Conservation (phyloP, 2,113 vertebrate species). For the Climacteris rufus region DNA sequence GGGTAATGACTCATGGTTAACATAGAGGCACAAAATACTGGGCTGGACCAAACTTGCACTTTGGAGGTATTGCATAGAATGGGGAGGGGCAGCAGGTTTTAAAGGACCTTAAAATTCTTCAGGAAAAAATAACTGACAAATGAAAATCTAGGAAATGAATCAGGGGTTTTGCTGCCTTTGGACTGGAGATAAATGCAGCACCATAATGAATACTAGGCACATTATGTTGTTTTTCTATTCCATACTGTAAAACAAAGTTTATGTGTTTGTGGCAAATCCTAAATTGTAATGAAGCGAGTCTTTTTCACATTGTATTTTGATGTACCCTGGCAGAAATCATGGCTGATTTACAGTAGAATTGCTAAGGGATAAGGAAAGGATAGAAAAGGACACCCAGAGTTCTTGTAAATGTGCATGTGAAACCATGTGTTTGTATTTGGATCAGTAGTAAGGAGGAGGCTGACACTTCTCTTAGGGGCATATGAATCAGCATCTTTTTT, state of each 20-base stretch:
- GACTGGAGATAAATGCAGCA: background rate
- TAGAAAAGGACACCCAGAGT: background rate
- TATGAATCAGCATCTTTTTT: background rate
- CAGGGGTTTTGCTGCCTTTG: background rate
- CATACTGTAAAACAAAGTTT: background rate
- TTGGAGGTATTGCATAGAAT: background rate
- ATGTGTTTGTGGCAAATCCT: background rate
- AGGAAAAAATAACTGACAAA: background rate
- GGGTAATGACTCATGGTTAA: conserved; percentile 72
- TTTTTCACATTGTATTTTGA: background rate
- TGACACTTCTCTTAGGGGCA: background rate
- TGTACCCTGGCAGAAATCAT: background rate
- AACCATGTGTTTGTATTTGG: background rate
- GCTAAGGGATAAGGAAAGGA: background rate
- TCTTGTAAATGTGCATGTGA: background rate
- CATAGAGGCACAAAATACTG: background rate
- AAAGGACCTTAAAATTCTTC: background rate
- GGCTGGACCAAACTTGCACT: conserved; percentile 5
- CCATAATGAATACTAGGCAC: background rate
- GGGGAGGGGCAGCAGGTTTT: background rate
- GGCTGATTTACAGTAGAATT: background rate
- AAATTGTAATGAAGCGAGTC: background rate
- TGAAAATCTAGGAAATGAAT: background rate
- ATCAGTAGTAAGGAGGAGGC: background rate
- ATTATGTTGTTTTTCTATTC: background rate